Conservation (phyloP, 2,797 vertebrate species). For the Ceryle rudis region DNA sequence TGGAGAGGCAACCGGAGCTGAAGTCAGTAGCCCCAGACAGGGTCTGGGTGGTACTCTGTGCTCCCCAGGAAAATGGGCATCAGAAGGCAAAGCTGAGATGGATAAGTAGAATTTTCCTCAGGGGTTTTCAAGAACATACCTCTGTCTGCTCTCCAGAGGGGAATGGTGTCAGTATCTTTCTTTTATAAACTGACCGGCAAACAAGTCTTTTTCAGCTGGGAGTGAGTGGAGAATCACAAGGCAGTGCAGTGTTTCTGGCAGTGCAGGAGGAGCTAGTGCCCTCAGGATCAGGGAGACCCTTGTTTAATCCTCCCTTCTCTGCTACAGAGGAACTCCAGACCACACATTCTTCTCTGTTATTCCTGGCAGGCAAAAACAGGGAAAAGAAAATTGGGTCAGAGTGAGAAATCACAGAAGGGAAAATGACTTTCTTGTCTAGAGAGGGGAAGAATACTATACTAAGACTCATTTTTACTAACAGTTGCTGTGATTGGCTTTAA, state of each 20-base stretch:
- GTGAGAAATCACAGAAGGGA: not conserved
- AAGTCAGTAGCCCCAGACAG: not conserved
- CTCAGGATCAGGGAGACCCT: accelerated
- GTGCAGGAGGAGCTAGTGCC: not conserved
- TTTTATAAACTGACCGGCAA: not conserved
- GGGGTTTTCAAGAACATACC: not conserved
- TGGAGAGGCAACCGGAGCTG: not conserved
- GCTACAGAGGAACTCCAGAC: accelerated
- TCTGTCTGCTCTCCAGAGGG: not conserved
- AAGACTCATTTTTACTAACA: not conserved
- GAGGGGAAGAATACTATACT: not conserved
- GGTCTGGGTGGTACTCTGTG: not conserved
- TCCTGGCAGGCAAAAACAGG: not conserved
- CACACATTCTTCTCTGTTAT: not conserved
- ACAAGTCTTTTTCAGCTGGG: not conserved
- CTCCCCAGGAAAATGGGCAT: not conserved
- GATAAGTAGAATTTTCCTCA: not conserved
- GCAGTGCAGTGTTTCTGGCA: not conserved
- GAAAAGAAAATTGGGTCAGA: not conserved
- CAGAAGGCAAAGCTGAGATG: not conserved
- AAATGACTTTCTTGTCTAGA: not conserved
- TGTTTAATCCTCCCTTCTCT: not conserved
- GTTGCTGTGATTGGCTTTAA: not conserved
- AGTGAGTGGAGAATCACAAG: not conserved
- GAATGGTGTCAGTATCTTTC: not conserved